Percentiles rank a stretch among this genome's conserved stretches.
These are phyloP conservation scores for Troides oblongomaculatus DNA, from an alignment of 2,888 invertebrate species.

Conservation along the genomic window DNA sequence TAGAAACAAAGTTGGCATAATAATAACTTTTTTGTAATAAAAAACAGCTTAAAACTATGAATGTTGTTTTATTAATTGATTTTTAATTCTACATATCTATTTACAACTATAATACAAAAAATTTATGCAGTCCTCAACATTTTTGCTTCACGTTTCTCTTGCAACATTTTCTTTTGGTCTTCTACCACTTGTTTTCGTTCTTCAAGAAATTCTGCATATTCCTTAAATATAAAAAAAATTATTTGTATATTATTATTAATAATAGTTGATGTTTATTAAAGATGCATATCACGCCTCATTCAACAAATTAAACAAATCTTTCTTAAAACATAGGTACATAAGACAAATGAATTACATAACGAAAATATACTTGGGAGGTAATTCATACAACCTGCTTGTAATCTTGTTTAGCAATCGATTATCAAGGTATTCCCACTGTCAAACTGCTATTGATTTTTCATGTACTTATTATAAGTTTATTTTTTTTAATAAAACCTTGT, in stretches of 20 bases:
- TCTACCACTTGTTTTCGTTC: slow-evolving; percentile 85
- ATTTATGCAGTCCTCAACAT: slow-evolving; percentile 87
- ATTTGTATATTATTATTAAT: neutral
- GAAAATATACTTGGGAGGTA: too few species aligned
- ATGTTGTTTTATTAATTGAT: slow-evolving; percentile 23
- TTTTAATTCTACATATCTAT: slow-evolving; percentile 28
- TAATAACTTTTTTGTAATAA: slow-evolving; percentile 6
- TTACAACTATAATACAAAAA: slow-evolving; percentile 31
- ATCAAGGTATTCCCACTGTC: too few species aligned
- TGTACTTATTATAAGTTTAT: too few species aligned
- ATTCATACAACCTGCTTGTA: too few species aligned
- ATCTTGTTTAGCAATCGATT: too few species aligned
- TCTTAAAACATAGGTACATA: too few species aligned
- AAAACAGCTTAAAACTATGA: slow-evolving; percentile 7
- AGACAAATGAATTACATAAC: too few species aligned
- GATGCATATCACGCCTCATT: neutral
- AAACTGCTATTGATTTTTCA: too few species aligned
- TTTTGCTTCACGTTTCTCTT: slow-evolving; percentile 93
- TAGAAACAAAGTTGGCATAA: slow-evolving; percentile 2
- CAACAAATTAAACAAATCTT: neutral
- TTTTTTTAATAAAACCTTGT: too few species aligned
- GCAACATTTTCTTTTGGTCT: slow-evolving; percentile 86
- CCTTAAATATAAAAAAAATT: slow-evolving; percentile 57
- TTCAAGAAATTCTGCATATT: slow-evolving; percentile 90
- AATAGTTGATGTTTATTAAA: neutral